Conservation (phyloP, 2,888 invertebrate species). For the Acleris holmiana region DNA sequence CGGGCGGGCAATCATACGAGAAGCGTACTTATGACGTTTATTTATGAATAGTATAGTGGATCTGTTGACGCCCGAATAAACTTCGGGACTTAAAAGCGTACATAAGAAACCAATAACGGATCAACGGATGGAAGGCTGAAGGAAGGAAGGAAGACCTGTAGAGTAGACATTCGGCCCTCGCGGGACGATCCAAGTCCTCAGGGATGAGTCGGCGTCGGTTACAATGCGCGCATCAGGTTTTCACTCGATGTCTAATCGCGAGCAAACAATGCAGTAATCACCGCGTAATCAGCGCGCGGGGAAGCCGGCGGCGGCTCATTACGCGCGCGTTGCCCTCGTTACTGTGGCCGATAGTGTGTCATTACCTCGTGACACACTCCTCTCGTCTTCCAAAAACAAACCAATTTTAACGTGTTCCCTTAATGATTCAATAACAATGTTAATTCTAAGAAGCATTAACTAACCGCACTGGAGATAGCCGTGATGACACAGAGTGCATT, state of each 20-base stretch:
- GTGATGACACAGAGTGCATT: slow-evolving; percentile 18
- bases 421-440: background rate
- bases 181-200: no score
- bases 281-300: slow-evolving; percentile 6
- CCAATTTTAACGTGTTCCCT: background rate
- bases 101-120: no score
- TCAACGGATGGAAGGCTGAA: no score
- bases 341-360: background rate
- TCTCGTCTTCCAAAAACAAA: background rate
- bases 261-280: slow-evolving; percentile 26
- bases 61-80: no score
- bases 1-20: no score
- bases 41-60: no score
- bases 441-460: background rate
- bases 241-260: background rate
- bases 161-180: no score
- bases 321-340: slow-evolving; percentile 6
- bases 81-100: no score
- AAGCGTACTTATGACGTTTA: no score
- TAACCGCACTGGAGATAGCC: background rate
- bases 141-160: no score
- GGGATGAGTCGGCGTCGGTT: background rate
- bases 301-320: slow-evolving; percentile 10
- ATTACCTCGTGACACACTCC: background rate
- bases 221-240: slow-evolving; percentile 21